Evolutionary conservation across 92 coral and sea anemone genomes (phyloP).

Genomic region (Epizoanthus ramosus): DNA sequence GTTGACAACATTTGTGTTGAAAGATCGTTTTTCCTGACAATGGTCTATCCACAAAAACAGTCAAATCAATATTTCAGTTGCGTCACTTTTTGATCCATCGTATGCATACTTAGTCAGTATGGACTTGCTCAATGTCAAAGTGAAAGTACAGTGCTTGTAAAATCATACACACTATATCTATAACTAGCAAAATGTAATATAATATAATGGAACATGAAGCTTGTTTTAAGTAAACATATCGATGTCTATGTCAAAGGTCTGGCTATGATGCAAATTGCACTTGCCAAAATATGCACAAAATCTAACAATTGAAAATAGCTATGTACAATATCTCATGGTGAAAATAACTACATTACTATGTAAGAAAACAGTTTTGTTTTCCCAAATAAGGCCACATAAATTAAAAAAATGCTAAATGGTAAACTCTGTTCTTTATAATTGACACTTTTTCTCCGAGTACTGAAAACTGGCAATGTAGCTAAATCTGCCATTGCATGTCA

Average conservation of each 20-base stretch:
- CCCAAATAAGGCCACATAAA: not conserved
- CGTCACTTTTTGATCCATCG: not conserved
- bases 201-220: no score
- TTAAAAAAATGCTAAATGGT: not conserved
- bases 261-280: not conserved
- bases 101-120: not conserved
- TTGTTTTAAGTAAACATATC: not conserved
- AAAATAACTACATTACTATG: not conserved
- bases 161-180: not conserved
- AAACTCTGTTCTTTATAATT: not conserved
- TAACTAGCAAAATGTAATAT: not conserved
- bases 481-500: conserved; percentile 16
- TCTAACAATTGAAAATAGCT: not conserved
- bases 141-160: not conserved
- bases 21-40: not conserved
- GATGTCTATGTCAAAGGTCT: conserved; percentile 19
- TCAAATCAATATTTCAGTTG: not conserved
- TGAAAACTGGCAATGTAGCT: conserved; percentile 1
- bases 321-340: not conserved
- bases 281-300: not conserved
- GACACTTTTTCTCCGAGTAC: not conserved
- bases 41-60: conserved; percentile 13
- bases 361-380: not conserved
- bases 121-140: not conserved
- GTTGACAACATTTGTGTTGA: not conserved